A percentile compares a stretch with the other conserved stretches of the same genome.
phyloP scores from a whole-genome alignment of 2,888 invertebrate genomes.

The Celastrina argiolus region DNA sequence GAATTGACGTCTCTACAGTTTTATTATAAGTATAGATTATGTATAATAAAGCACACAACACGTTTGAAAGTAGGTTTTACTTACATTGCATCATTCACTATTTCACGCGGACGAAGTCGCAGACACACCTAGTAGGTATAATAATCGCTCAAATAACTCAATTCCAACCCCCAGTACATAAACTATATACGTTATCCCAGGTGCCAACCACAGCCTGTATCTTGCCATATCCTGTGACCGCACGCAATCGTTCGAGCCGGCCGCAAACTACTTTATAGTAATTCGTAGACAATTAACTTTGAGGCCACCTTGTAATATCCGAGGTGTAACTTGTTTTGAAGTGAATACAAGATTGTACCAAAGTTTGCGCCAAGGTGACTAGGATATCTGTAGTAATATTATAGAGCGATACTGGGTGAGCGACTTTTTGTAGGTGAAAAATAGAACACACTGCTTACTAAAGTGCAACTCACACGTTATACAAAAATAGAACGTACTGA shows the following conservation, averaged over 20 bases:
- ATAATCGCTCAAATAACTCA: background rate
- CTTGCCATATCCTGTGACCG: slow-evolving; percentile 36
- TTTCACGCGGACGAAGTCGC: too few relatives aligned
- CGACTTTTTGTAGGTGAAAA: too few relatives aligned
- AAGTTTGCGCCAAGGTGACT: background rate
- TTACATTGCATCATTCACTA: too few relatives aligned
- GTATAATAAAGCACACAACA: too few relatives aligned
- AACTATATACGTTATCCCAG: slow-evolving; percentile 26
- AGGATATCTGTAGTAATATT: background rate
- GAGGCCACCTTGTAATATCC: slow-evolving; percentile 32
- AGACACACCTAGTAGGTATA: too few relatives aligned
- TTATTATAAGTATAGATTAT: too few relatives aligned
- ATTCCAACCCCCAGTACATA: background rate
- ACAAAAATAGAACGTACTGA: too few relatives aligned
- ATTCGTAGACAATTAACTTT: slow-evolving; percentile 32
- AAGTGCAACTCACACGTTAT: too few relatives aligned
- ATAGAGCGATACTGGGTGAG: too few relatives aligned
- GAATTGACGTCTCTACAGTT: too few relatives aligned
- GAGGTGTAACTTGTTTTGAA: slow-evolving; percentile 13
- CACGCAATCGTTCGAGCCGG: slow-evolving; percentile 33
- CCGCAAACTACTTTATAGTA: slow-evolving; percentile 37
- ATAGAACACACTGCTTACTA: too few relatives aligned
- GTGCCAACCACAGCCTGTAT: slow-evolving; percentile 34
- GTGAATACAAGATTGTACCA: background rate
- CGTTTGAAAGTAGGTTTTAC: too few relatives aligned